phyloP scores from a whole-genome alignment of 92 coral and sea anemone species.

The Pocillopora meandrina region DNA sequence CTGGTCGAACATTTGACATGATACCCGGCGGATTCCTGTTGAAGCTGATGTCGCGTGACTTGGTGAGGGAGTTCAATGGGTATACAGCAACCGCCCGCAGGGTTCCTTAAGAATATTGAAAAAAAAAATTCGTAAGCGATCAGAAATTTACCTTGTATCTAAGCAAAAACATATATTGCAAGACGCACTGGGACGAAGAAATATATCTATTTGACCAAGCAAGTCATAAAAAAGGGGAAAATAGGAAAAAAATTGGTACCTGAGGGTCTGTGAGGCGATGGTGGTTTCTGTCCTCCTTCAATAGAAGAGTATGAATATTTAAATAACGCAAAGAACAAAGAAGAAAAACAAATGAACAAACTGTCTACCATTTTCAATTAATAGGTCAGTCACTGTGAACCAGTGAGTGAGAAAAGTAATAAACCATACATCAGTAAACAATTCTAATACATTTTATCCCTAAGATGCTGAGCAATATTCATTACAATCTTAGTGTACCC shows the following conservation, averaged over 20 bases:
- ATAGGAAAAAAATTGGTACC: conserved; percentile 8
- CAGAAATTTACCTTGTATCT: background rate
- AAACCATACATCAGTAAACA: too few relatives aligned
- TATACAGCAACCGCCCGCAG: conserved; percentile 74
- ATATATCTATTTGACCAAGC: too few relatives aligned
- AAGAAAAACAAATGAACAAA: background rate
- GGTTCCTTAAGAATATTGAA: conserved; percentile 43
- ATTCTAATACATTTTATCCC: too few relatives aligned
- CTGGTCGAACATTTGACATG: conserved; percentile 43
- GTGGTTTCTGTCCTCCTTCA: conserved; percentile 38
- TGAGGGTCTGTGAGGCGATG: conserved; percentile 64
- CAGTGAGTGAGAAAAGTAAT: background rate
- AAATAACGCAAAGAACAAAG: background rate
- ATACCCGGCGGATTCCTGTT: conserved; percentile 59
- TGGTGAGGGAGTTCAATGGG: conserved; percentile 65
- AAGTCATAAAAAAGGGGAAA: background rate
- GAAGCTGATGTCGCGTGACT: conserved; percentile 69
- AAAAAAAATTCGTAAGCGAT: background rate
- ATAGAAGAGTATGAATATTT: too few relatives aligned
- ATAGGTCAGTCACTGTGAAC: background rate
- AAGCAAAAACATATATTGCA: too few relatives aligned
- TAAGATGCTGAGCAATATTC: too few relatives aligned
- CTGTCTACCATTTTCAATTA: background rate
- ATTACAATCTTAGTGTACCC: background rate
- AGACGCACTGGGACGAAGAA: too few relatives aligned